Evolutionary conservation across 2,113 vertebrate species (phyloP), one percentile per base, ranked within the genome.

Genomic region (Gallinago undulata): DNA sequence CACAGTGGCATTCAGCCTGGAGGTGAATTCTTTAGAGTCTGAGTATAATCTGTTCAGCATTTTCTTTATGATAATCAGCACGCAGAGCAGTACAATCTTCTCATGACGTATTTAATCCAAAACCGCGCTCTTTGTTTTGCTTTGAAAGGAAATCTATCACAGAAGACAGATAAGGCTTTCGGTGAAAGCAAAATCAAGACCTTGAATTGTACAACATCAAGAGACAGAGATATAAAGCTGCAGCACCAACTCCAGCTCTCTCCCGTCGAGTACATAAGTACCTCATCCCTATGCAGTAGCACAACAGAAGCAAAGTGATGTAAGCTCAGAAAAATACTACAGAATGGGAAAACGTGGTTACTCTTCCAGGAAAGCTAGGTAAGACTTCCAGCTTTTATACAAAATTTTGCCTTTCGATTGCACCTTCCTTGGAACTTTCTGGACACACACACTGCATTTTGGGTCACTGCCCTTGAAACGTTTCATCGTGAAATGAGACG

Each of bases 41-140:
- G 56, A 89, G 50, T 28, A 62, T 45, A 91, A 96, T 47, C 85
- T 88, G 55, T 24, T 83, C 59, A 18, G 63, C 72, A 39, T 92
- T 90, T 94, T 83, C 93, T 59, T 90, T 67, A 70, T 22, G n/a
- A 90, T 62, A 60, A 89, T 81, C 93, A 80, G 70, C 60, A 78
- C 9, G 31, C 73, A 68, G 0, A 78, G 77, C 10, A 5, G 35
- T 17, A 22, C 63, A 53, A 69, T 57, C 75, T 93, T 30, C 79
- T 23, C 53, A n/a, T 86, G 80, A 78, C 28, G 31, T 39, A 21
- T 23, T 82, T 67, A 87, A 82, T 59, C 47, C 80, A 82, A 76
- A 87, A 73, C 53, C 15, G 35, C 11, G 69, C n/a, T 84, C 57
- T 81, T 55, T 69, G 39, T 76, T 73, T 74, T 39, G 67, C 62